phyloP scores from a whole-genome alignment of 2,113 vertebrate species.

The Podarcis cretensis region DNA sequence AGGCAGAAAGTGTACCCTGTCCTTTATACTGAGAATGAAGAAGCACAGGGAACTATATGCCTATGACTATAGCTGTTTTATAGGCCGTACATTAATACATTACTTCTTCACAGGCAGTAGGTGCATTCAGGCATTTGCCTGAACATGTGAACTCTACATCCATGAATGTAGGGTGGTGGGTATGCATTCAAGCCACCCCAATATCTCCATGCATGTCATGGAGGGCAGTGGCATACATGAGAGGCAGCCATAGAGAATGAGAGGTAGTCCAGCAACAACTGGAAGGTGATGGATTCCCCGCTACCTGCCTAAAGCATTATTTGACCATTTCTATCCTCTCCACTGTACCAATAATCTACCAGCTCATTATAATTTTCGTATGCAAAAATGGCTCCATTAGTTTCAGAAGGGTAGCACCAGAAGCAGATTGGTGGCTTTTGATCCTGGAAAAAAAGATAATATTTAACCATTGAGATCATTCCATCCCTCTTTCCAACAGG shows the following conservation, averaged over 20 bases:
- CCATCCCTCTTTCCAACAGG: background rate
- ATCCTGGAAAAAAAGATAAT: background rate
- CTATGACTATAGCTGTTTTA: background rate
- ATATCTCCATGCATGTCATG: too few relatives aligned
- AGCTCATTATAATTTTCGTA: background rate
- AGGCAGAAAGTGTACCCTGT: background rate
- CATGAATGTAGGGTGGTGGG: too few relatives aligned
- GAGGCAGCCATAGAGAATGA: too few relatives aligned
- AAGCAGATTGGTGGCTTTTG: background rate
- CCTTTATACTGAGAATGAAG: constrained; percentile 17
- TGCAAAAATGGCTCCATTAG: background rate
- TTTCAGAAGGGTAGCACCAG: background rate
- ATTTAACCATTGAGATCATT: background rate
- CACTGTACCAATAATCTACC: background rate
- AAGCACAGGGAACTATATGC: background rate
- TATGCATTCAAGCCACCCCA: too few relatives aligned
- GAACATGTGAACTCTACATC: too few relatives aligned
- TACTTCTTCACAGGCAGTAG: background rate
- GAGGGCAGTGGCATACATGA: too few relatives aligned
- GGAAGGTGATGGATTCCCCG: too few relatives aligned
- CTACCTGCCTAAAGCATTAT: background rate
- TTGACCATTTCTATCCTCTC: background rate
- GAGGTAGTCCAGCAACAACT: too few relatives aligned
- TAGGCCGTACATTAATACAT: background rate
- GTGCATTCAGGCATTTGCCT: too few relatives aligned